Base-by-base conservation (phyloP, 2,888 invertebrate genomes). In the Drosophila phalerata region DNA sequence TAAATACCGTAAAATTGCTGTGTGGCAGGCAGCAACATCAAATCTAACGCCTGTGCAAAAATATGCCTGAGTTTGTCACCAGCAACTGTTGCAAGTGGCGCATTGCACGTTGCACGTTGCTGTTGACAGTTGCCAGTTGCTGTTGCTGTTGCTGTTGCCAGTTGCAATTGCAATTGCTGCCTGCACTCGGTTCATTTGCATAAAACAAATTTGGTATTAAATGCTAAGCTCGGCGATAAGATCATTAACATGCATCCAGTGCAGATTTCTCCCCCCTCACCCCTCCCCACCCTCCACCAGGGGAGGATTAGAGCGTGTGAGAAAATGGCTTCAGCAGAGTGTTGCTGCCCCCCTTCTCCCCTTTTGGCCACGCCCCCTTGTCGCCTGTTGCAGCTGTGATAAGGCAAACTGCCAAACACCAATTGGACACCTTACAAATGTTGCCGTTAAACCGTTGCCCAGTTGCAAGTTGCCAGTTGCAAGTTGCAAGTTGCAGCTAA, bases 201-300 rank as follows among this genome's bases (percentile, higher is more conserved):
- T 90, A 90, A 89, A 90, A 90, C 91, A 90, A 90, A 90, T 90
- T 90, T 89, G 87, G 88, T 85, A 90, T 90, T 90, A 90, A 90
- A 90, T 89, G 84, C 89, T 90, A 86, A 85, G 57, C 80, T 71
- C 67, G 56, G 55, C 75, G 91, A 90, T 90, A 90, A 90, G 81
- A 90, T 90, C 90, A 77, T 73, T 76, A 79, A 78, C 80, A 78
- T 74, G 84, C 71, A 66, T 78, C 64, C 66, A 74, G 66, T 73
- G 66, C 80, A 77, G 52, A 42, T 52, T 43, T 53, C 53, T n/a
- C 38, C n/a, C 32, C 30, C 5, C 17, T 8, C 25, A 9, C 11
- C 11, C 9, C 30, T 10, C 1, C 11, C 15, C 19, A 11, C 37
- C 17, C 6, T 13, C 28, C 42, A 40, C 19, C 15, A 13, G 15